Conservation (phyloP, 2,797 vertebrate genomes). For the Hemitrygon akajei region DNA sequence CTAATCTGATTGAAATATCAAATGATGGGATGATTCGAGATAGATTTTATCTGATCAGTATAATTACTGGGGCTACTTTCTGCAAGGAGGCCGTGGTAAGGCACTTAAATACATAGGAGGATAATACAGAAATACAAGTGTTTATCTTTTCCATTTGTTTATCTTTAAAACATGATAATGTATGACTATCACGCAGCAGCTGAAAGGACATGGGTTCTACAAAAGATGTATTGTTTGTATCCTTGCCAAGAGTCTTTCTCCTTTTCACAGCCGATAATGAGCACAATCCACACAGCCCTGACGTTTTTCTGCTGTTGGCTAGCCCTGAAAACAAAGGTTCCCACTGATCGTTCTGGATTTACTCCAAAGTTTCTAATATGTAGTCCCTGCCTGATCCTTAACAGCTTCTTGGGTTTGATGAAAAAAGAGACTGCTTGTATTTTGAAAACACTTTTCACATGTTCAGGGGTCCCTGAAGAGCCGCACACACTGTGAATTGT, state of each 20-base stretch:
- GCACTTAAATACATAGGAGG: neutral
- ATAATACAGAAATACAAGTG: neutral
- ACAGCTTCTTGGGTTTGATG: neutral
- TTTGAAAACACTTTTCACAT: neutral
- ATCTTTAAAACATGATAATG: neutral
- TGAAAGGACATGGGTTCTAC: neutral
- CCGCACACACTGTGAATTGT: neutral
- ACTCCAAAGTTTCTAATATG: neutral
- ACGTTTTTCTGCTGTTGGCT: neutral
- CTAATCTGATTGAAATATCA: neutral
- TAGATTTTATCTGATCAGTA: neutral
- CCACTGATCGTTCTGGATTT: neutral
- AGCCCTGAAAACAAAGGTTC: neutral
- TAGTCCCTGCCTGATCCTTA: neutral
- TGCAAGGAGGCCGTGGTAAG: neutral
- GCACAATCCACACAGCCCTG: neutral
- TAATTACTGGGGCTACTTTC: neutral
- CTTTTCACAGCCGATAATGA: neutral
- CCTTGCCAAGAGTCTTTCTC: neutral
- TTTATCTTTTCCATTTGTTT: neutral
- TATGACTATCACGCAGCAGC: neutral
- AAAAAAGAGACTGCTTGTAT: neutral
- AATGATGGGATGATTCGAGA: neutral
- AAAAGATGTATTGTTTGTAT: neutral
- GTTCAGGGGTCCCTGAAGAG: neutral